These are phyloP conservation scores for Passer montanus DNA, from an alignment of 2,113 vertebrate genomes.

Conservation along the genomic window DNA sequence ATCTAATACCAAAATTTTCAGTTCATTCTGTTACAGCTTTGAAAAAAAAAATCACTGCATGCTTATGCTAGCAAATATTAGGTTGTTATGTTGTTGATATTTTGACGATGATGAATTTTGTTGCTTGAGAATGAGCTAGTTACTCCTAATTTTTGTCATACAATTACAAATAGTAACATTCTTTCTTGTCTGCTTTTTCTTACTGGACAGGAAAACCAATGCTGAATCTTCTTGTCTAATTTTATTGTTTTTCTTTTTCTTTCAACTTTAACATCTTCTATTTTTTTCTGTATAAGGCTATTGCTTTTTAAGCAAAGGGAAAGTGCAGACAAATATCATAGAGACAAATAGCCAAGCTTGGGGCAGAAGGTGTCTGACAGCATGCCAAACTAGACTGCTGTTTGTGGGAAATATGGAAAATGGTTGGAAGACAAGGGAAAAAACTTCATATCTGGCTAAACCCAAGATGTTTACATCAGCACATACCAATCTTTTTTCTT, in stretches of 20 bases:
- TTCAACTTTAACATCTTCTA: not conserved
- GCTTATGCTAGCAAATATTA: not conserved
- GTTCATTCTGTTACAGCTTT: not conserved
- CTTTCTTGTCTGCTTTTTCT: not conserved
- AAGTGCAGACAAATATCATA: not conserved
- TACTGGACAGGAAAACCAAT: not conserved
- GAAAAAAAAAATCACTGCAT: not conserved
- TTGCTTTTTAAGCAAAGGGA: not conserved
- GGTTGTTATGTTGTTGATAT: not conserved
- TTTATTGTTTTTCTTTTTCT: not conserved
- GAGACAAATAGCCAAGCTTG: not conserved
- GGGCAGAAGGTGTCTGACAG: not conserved
- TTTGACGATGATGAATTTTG: not conserved
- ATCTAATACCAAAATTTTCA: not conserved
- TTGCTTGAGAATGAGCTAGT: not conserved
- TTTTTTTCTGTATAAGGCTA: not conserved
- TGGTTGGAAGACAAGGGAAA: not conserved
- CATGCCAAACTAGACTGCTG: conserved; percentile 2
- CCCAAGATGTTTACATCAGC: conserved; percentile 63
- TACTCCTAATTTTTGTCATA: not conserved
- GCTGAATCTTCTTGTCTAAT: not conserved
- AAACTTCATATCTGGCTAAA: not conserved
- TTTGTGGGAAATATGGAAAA: conserved; percentile 52
- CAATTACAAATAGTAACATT: not conserved
- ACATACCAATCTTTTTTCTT: conserved; percentile 50